phyloP scores from a whole-genome alignment of 1,140 invertebrate genomes.

The Pachypeltis micranthus region DNA sequence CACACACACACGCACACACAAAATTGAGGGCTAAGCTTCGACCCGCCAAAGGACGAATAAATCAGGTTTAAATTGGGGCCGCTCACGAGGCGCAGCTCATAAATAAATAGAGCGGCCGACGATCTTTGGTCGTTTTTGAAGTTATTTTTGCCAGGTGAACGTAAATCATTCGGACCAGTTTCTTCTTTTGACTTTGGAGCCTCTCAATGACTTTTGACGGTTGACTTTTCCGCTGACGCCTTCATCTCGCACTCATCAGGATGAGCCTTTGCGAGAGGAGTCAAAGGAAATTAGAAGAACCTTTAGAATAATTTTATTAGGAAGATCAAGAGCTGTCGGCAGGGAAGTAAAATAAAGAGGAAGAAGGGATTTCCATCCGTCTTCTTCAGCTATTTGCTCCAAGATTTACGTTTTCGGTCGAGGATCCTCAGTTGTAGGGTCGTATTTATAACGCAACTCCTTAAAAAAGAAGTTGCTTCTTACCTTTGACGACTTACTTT shows the following conservation, averaged over 20 bases:
- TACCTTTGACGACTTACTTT: no score
- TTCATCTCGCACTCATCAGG: not conserved
- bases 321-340: not conserved
- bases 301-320: not conserved
- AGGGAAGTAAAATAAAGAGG: not conserved
- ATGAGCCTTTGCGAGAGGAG: not conserved
- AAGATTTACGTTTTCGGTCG: not conserved
- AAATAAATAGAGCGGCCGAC: not conserved
- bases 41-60: not conserved
- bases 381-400: not conserved
- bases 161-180: slow-evolving; percentile 1
- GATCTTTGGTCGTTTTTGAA: not conserved
- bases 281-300: not conserved
- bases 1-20: no score
- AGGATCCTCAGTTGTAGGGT: not conserved
- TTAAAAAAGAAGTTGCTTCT: no score
- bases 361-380: no score
- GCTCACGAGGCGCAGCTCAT: not conserved
- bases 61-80: not conserved
- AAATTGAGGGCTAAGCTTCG: not conserved
- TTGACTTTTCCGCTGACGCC: not conserved
- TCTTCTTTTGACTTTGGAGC: no score
- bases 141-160: not conserved
- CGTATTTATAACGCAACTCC: not conserved
- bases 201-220: not conserved